A percentile compares a stretch with the other conserved stretches of the same genome.
Conservation (phyloP, 2,797 vertebrate species). For the Amphiprion clarkii region DNA sequence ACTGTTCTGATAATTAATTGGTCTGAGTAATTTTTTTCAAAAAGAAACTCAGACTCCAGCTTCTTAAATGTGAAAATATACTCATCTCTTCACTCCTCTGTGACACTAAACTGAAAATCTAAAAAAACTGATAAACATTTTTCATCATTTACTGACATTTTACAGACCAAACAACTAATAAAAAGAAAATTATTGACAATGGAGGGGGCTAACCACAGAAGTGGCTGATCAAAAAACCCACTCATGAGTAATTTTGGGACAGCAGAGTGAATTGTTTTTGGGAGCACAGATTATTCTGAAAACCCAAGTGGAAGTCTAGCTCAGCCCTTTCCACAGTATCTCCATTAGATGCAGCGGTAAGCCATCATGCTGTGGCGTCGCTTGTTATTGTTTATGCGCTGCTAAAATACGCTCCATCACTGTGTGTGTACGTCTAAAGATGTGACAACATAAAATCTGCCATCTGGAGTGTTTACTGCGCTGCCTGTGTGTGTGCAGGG, state of each 20-base stretch:
- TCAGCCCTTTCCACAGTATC: background rate
- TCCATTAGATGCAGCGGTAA: background rate
- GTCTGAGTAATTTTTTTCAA: no score
- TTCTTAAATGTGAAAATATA: no score
- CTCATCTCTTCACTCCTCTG: no score
- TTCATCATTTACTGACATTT: no score
- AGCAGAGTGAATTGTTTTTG: background rate
- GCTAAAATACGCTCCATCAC: slow-evolving; percentile 7
- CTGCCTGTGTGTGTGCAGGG: background rate
- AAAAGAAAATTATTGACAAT: no score
- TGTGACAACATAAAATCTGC: slow-evolving; percentile 26
- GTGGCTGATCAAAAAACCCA: background rate
- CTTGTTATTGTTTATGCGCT: slow-evolving; percentile 31
- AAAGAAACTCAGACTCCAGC: no score
- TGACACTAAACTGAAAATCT: no score
- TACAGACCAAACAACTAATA: no score
- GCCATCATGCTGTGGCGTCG: background rate
- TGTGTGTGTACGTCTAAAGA: slow-evolving; percentile 13
- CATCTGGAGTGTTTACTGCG: slow-evolving; percentile 33
- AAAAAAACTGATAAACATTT: no score
- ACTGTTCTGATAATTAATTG: no score
- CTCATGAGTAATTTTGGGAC: background rate
- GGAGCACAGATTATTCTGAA: background rate
- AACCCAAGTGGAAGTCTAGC: background rate
- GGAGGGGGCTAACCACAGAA: background rate